Base-by-base conservation (phyloP, 2,888 invertebrate genomes). In the Sinotaia quadrata region DNA sequence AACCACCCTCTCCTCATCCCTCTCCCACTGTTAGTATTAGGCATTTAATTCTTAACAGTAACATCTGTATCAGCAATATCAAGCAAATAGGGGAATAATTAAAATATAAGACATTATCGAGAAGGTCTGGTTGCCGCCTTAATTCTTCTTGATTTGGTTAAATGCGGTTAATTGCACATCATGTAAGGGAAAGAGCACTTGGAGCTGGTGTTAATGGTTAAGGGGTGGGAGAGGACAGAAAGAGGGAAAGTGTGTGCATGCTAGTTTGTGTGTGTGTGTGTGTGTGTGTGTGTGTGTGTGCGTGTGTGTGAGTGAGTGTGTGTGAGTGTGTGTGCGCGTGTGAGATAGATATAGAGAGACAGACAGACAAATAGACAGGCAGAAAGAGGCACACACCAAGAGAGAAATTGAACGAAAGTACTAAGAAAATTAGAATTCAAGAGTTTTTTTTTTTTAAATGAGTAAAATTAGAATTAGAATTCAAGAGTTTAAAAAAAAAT, bases 301-400 rank as follows among this genome's bases (percentile, higher is more conserved):
- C 29, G 54, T 54, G 54, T 54, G 54, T 54, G 54, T 54, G 54
- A 29, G 54, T 52, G 51, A 8, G 51, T n/a, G 51, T 18, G 24
- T 18, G 54, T 27, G 33, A 31, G 57, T 31, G 33, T 21, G 57
- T 31, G 33, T 21, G 57, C 21, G 57, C 21, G 33, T 21, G 34
- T 21, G 31, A 57, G 31, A 57, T 21, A 57, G 33, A 34, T 31
- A 57, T 21, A 31, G 15, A 27, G 7, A 8, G 29, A 54, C 4
- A 8, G 29, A 27, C 21, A 54, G 15, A 27, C 7, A 21, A 7
- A 31, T 5, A 7, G 29, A 33, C 10, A 7, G 8, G 15, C 18
- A 31, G 8, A 7, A 7, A 31, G 33, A 10, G 15, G 34, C 10
- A 41, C 41, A 18, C 8, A 41, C 8, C 41, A 41, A 33, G 4